Evolutionary conservation across 2,113 vertebrate genomes (phyloP), one percentile per base, ranked within the genome.

Genomic region (Pseudonaja textilis): DNA sequence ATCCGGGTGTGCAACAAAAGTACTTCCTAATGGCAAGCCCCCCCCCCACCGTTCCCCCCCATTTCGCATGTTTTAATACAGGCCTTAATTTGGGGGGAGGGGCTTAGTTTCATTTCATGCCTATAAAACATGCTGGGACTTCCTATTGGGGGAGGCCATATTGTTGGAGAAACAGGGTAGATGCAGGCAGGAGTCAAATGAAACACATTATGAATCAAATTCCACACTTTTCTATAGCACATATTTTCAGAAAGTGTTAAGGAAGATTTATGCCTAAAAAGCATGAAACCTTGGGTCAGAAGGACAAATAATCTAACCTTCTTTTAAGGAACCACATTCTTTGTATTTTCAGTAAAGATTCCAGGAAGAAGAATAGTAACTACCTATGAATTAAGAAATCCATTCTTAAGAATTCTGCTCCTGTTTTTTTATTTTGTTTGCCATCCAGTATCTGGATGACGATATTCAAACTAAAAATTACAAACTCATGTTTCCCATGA

Each of bases 401-500:
- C 57, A 59, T 59, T 59, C 57, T 59, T 59, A 59, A 74, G 29
- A 92, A 86, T 16, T 8, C 22, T 91, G 74, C 34, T 50, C 5
- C 59, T 85, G 18, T 52, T 90, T 93, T 93, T 81, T 16, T 25
- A 90, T 5, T 90, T 42, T 92, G 26, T 34, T 4, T 92, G 4
- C 91, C 89, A 90, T 55, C 69, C 93, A 92, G 42, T 54, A 47
- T 42, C 56, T 88, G 47, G 52, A 0, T 42, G 10, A 42, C 12
- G 90, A 85, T 1, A 95, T 87, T 14, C 42, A 0, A 0, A 87
- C 92, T 95, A 94, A 94, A 90, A 91, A 22, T 90, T 92, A 94
- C 69, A 94, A 92, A 91, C 14, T 45, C 93, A 29, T 86, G 91
- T 94, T 95, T 91, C 54, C 90, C 85, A 50, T 96, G 81, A n/a